A percentile compares a stretch with the other conserved stretches of the same genome.
Conservation (phyloP, 2,888 invertebrate genomes). For the Dexiosoma caninum region DNA sequence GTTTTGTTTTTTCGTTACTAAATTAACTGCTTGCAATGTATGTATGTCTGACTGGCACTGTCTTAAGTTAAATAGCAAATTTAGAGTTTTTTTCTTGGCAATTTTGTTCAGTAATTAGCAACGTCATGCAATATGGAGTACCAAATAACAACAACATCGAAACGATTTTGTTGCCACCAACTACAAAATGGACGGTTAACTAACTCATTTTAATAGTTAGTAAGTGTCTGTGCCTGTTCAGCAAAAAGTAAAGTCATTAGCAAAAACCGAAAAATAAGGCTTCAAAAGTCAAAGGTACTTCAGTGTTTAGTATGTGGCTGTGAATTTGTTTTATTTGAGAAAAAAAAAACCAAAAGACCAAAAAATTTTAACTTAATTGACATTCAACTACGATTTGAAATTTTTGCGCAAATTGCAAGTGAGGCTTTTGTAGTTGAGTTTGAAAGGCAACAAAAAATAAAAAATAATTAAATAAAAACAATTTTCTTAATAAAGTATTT, state of each 20-base stretch:
- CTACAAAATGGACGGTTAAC: neutral
- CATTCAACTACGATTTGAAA: slow-evolving; percentile 61
- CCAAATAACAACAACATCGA: slow-evolving; percentile 51
- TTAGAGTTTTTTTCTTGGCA: neutral
- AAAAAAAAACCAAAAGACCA: too few relatives aligned
- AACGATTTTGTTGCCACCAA: neutral
- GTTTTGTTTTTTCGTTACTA: neutral
- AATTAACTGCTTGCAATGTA: neutral
- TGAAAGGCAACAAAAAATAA: too few relatives aligned
- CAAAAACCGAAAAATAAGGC: slow-evolving; percentile 4
- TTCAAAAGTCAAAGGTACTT: slow-evolving; percentile 61
- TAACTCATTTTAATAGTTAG: neutral
- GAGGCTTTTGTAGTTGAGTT: too few relatives aligned
- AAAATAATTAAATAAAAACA: too few relatives aligned
- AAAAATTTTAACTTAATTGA: slow-evolving; percentile 54
- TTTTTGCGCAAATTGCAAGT: slow-evolving; percentile 24
- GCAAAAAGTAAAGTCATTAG: neutral
- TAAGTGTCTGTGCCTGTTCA: neutral
- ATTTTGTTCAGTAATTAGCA: slow-evolving; percentile 59
- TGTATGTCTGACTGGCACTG: neutral
- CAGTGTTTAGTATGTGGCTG: slow-evolving; percentile 10
- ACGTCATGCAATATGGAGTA: slow-evolving; percentile 59
- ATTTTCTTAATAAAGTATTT: too few relatives aligned
- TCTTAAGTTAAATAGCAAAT: slow-evolving; percentile 33
- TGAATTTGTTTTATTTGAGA: too few relatives aligned